Percentiles rank a stretch among this genome's conserved stretches.
Evolutionary conservation across 2,113 vertebrate species (phyloP).

Genomic region (Pluvianellus socialis): DNA sequence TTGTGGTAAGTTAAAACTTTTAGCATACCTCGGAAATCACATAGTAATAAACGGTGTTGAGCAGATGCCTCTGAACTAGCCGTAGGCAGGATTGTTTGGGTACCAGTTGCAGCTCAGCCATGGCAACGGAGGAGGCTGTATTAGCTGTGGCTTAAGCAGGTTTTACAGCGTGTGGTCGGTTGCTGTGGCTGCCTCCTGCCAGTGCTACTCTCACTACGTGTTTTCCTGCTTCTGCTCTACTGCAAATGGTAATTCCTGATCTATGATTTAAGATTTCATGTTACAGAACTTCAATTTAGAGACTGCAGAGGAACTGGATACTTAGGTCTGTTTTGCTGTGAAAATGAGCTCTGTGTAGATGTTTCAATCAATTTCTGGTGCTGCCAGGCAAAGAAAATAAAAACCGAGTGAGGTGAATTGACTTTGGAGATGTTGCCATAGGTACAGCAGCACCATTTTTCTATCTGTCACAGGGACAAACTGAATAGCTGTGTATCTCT

Average conservation of each 20-base stretch:
- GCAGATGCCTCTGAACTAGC: slow-evolving; percentile 4
- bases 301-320: neutral
- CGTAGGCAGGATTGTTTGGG: slow-evolving; percentile 47
- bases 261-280: neutral
- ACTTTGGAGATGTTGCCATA: slow-evolving; percentile 6
- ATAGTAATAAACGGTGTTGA: neutral
- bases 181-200: slow-evolving; percentile 33
- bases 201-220: neutral
- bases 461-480: neutral
- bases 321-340: neutral
- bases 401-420: neutral
- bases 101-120: slow-evolving; percentile 27
- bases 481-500: neutral
- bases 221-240: neutral
- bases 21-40: neutral
- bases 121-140: slow-evolving; percentile 25
- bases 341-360: neutral
- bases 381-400: slow-evolving; percentile 26
- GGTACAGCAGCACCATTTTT: slow-evolving; percentile 14
- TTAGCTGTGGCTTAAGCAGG: neutral
- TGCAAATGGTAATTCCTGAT: neutral
- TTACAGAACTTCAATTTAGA: neutral
- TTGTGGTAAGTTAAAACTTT: neutral
- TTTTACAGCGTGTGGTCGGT: neutral
- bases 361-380: neutral